Evolutionary conservation across 2,797 vertebrate species (phyloP), one percentile per base, ranked within the genome.

Genomic region (Crypturellus tataupa): DNA sequence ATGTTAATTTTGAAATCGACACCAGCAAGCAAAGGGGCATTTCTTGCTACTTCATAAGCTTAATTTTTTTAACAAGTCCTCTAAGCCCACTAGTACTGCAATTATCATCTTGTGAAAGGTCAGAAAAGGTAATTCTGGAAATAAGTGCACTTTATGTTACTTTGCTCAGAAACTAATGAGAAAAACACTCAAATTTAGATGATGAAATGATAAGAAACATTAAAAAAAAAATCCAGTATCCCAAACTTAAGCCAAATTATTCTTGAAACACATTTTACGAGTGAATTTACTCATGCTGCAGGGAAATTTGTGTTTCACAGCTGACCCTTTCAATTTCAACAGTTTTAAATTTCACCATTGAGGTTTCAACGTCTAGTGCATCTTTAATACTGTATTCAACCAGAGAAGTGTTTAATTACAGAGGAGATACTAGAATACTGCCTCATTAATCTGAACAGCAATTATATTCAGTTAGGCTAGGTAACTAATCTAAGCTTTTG

Each of bases 1-100:
- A 99, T 99, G 99, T 99, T 99, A 99, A 99, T 99, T 99, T 98
- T 99, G 98, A 99, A 99, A 98, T 98, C 97, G 97, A 98, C 98
- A 99, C 98, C 98, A 97, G 98, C 92, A 98, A 96, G 97, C 69
- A 97, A 97, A 98, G 98, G 91, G 98, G 97, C 97, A 97, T 96
- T 98, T 97, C 98, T 98, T 97, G 97, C 98, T 98, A 98, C 97
- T 98, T 98, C 98, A 99, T 98, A 99, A 99, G 98, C 97, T 97
- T 97, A 97, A 97, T 95, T 96, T 98, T 96, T 97, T 98, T 94
- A 51, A 98, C 97, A 97, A 97, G 96, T 98, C 98, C 98, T 95
- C 97, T 92, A 98, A 98, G 98, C 98, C 98, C 98, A 98, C 98
- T 97, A 97, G 98, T 98, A 98, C 98, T 97, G 98, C 99, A 99